Percentiles rank a stretch among this genome's conserved stretches.
phyloP scores from a whole-genome alignment of 1,140 invertebrate species.

The Tribolium madens region DNA sequence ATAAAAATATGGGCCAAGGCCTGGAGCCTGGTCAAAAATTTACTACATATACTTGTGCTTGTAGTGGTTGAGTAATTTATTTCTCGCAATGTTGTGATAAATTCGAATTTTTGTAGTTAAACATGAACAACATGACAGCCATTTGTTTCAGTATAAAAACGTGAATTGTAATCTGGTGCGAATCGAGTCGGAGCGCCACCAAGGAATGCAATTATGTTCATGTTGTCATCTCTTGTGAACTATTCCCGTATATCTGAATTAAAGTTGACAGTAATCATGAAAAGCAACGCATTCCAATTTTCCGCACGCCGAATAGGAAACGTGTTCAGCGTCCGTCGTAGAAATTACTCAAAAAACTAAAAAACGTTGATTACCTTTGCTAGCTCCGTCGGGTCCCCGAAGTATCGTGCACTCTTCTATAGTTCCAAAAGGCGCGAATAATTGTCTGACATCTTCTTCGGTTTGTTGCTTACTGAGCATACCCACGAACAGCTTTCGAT shows the following conservation, averaged over 20 bases:
- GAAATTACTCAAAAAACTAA: constrained; percentile 1
- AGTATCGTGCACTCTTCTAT: constrained; percentile 99
- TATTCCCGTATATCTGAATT: constrained; percentile 54
- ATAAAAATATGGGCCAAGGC: no score
- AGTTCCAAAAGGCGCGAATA: constrained; percentile 95
- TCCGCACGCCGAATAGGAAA: constrained; percentile 32
- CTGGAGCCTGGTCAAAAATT: no score
- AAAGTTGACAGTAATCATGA: constrained; percentile 54
- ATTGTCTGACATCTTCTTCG: constrained; percentile 97
- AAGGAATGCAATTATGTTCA: constrained; percentile 54
- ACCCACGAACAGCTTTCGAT: constrained; percentile 99
- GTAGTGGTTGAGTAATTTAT: no score
- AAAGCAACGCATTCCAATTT: constrained; percentile 53
- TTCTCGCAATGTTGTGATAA: no score
- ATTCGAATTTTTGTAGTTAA: no score
- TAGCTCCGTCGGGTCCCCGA: constrained; percentile 94
- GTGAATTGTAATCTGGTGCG: constrained; percentile 20
- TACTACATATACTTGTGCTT: no score
- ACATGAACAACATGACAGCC: no score
- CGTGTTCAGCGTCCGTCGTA: not conserved
- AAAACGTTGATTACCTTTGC: constrained; percentile 82
- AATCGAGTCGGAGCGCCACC: constrained; percentile 24
- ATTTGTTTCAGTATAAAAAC: no score
- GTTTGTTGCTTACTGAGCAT: constrained; percentile 99
- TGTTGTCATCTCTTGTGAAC: constrained; percentile 49